These are phyloP conservation scores for Crocodylus rhombifer DNA, from an alignment of 2,797 vertebrate species.

Conservation along the genomic window DNA sequence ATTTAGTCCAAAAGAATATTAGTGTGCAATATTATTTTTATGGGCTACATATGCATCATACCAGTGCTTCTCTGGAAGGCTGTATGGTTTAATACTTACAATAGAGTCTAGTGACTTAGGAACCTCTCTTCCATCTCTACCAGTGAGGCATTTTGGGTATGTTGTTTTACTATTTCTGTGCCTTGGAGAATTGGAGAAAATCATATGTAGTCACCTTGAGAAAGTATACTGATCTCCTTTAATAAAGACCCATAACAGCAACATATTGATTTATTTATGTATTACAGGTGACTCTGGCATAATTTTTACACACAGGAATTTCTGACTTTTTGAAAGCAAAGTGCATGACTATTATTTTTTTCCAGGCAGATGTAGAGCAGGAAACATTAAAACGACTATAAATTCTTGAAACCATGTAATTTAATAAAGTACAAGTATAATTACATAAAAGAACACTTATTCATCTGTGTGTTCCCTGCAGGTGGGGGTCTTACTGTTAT, in stretches of 20 bases:
- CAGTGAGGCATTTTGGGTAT: background rate
- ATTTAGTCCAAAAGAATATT: background rate
- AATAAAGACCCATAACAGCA: background rate
- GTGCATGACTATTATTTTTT: background rate
- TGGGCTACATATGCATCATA: background rate
- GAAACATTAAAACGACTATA: slow-evolving; percentile 31
- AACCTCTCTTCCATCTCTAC: background rate
- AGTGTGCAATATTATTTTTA: background rate
- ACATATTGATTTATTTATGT: slow-evolving; percentile 7
- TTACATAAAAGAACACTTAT: background rate
- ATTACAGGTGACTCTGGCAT: background rate
- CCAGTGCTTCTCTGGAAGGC: too few species aligned
- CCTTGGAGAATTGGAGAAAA: background rate
- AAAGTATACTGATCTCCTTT: background rate
- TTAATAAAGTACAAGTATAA: slow-evolving; percentile 41
- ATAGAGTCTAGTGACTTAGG: background rate
- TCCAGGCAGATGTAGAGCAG: slow-evolving; percentile 2
- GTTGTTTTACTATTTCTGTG: background rate
- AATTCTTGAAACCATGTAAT: slow-evolving; percentile 50
- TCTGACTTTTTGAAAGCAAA: background rate
- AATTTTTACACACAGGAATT: background rate
- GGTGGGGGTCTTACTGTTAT: slow-evolving; percentile 44
- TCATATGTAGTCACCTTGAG: background rate
- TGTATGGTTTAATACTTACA: background rate
- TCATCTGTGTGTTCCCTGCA: slow-evolving; percentile 12